These are phyloP conservation scores for Epirrita christyi DNA, from an alignment of 2,888 invertebrate species.

Conservation along the genomic window DNA sequence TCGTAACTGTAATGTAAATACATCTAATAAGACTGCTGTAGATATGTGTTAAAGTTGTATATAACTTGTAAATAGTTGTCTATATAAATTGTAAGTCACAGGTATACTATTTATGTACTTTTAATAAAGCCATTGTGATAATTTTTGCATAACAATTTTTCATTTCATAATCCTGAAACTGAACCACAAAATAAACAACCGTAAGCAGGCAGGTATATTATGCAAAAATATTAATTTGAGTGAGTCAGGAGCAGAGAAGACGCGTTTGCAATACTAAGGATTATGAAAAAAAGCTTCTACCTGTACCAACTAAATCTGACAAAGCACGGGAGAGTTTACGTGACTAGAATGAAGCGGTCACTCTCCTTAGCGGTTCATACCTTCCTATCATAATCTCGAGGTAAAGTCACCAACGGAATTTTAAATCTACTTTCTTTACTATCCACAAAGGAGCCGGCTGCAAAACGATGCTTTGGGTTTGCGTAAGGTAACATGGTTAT, in stretches of 20 bases:
- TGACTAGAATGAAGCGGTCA: conserved; percentile 66
- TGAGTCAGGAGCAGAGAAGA: conserved; percentile 28
- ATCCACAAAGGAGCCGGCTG: conserved; percentile 42
- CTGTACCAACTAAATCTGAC: conserved; percentile 66
- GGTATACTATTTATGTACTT: conserved; percentile 85
- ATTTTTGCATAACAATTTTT: conserved; percentile 76
- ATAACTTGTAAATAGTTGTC: conserved; percentile 82
- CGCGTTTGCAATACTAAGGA: conserved; percentile 33
- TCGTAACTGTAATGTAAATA: conserved; percentile 79
- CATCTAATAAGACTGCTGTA: conserved; percentile 84
- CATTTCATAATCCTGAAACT: conserved; percentile 20
- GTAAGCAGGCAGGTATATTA: conserved; percentile 10
- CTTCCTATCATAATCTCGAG: conserved; percentile 68
- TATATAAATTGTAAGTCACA: conserved; percentile 74
- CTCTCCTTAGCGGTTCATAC: conserved; percentile 35
- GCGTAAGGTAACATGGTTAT: conserved; percentile 29
- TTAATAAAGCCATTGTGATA: conserved; percentile 85
- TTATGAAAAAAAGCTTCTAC: conserved; percentile 51
- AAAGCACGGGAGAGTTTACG: conserved; percentile 63
- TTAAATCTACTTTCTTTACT: conserved; percentile 56
- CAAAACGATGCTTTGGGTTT: conserved; percentile 29
- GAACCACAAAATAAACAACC: too few species aligned
- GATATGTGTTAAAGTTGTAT: conserved; percentile 80
- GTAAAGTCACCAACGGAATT: conserved; percentile 64
- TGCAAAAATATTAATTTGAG: conserved; percentile 36